phyloP scores from a whole-genome alignment of 2,113 vertebrate genomes.

The Ophthalmolycus amberensis region DNA sequence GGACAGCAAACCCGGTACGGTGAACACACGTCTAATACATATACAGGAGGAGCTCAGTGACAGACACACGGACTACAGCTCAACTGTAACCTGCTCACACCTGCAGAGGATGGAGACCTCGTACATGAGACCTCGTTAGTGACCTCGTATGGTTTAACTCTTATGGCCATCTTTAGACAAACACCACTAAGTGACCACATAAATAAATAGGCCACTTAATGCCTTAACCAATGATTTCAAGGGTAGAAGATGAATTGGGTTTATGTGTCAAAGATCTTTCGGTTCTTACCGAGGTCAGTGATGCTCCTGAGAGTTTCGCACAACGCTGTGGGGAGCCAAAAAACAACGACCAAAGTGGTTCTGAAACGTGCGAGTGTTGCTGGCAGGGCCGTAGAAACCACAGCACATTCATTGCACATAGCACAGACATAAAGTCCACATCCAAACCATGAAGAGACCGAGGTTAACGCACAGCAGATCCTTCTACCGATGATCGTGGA shows the following conservation, averaged over 20 bases:
- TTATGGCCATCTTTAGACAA: slow-evolving; percentile 8
- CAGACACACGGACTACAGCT: neutral
- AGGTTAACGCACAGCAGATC: neutral
- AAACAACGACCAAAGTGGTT: neutral
- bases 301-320: slow-evolving; percentile 26
- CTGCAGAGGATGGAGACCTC: neutral
- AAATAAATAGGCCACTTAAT: slow-evolving; percentile 6
- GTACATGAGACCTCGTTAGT: neutral
- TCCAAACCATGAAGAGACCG: neutral
- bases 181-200: neutral
- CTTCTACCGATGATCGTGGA: neutral
- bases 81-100: neutral
- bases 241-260: neutral
- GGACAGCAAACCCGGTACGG: slow-evolving; percentile 54
- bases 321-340: neutral
- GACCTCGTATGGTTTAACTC: neutral
- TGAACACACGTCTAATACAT: slow-evolving; percentile 25
- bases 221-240: neutral
- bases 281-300: slow-evolving; percentile 22
- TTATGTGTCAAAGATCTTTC: neutral
- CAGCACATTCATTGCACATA: neutral
- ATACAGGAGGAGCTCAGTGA: slow-evolving; percentile 6
- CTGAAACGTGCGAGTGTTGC: neutral
- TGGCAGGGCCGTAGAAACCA: neutral
- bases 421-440: neutral